Evolutionary conservation across 2,888 invertebrate species (phyloP).

Genomic region (Osmoderma eremita): DNA sequence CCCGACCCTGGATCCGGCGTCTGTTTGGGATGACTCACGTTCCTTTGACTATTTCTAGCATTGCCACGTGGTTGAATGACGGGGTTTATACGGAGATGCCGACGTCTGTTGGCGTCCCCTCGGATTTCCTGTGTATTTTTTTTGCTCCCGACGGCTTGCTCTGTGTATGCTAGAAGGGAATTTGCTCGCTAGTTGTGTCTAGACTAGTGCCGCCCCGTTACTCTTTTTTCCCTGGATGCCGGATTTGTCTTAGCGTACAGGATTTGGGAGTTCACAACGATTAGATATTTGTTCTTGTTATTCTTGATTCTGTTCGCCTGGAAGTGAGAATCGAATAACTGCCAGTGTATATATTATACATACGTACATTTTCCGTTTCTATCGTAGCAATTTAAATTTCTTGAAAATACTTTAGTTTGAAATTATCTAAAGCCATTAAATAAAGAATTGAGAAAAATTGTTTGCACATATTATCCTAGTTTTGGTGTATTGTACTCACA

Average conservation of each 20-base stretch:
- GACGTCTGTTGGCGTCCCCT: slow-evolving; percentile 34
- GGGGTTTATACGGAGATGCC: slow-evolving; percentile 34
- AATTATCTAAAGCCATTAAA: too few relatives aligned
- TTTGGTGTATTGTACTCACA: too few relatives aligned
- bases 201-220: slow-evolving; percentile 17
- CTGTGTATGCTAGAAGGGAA: slow-evolving; percentile 32
- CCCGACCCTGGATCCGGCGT: slow-evolving; percentile 32
- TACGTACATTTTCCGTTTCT: too few relatives aligned
- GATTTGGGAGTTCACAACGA: slow-evolving; percentile 11
- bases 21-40: slow-evolving; percentile 48
- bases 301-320: neutral
- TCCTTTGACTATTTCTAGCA: slow-evolving; percentile 52
- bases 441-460: too few relatives aligned
- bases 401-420: too few relatives aligned
- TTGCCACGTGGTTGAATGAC: slow-evolving; percentile 50
- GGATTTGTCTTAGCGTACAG: slow-evolving; percentile 27
- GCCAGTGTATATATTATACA: too few relatives aligned
- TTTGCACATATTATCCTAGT: too few relatives aligned
- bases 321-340: neutral
- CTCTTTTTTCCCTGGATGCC: slow-evolving; percentile 29
- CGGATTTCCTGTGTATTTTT: slow-evolving; percentile 38
- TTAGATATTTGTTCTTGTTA: slow-evolving; percentile 16
- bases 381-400: too few relatives aligned
- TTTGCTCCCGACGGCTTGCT: slow-evolving; percentile 24
- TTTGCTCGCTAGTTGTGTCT: slow-evolving; percentile 33